A percentile compares a stretch with the other conserved stretches of the same genome.
phyloP scores from a whole-genome alignment of 1,140 invertebrate genomes.

The Plutomurus gul region DNA sequence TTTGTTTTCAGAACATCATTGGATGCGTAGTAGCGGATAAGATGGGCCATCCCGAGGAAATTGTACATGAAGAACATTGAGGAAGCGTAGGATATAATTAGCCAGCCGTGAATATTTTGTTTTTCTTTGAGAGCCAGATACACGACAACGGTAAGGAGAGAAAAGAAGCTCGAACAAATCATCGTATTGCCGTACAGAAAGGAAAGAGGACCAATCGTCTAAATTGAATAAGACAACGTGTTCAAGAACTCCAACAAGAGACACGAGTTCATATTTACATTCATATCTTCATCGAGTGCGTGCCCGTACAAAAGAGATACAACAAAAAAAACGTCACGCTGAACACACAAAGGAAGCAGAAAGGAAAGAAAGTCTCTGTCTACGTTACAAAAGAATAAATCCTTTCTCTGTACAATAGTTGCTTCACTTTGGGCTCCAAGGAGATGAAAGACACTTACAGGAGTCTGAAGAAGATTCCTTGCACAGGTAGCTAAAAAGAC shows the following conservation, averaged over 20 bases:
- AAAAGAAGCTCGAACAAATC: slow-evolving; percentile 37
- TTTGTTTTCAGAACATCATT: not conserved
- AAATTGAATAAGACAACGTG: not conserved
- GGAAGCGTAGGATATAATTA: slow-evolving; percentile 22
- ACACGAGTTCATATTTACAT: not conserved
- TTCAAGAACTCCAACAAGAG: not conserved
- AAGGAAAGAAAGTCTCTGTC: too few species aligned
- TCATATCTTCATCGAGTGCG: not conserved
- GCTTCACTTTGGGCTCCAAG: too few species aligned
- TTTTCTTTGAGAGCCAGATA: slow-evolving; percentile 44
- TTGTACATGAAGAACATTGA: slow-evolving; percentile 48
- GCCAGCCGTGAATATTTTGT: slow-evolving; percentile 53
- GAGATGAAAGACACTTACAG: not conserved
- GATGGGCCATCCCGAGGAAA: slow-evolving; percentile 39
- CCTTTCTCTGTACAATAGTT: too few species aligned
- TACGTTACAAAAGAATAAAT: too few species aligned
- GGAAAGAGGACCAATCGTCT: not conserved
- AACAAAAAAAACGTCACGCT: too few species aligned
- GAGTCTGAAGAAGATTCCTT: slow-evolving; percentile 15
- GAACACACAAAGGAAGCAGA: too few species aligned
- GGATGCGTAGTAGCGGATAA: not conserved
- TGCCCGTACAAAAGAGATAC: too few species aligned
- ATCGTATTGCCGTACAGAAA: slow-evolving; percentile 30
- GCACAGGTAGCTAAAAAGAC: slow-evolving; percentile 39
- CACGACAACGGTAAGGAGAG: slow-evolving; percentile 36